phyloP scores from a whole-genome alignment of 1,140 invertebrate genomes.

The Pogonomyrmex barbatus region DNA sequence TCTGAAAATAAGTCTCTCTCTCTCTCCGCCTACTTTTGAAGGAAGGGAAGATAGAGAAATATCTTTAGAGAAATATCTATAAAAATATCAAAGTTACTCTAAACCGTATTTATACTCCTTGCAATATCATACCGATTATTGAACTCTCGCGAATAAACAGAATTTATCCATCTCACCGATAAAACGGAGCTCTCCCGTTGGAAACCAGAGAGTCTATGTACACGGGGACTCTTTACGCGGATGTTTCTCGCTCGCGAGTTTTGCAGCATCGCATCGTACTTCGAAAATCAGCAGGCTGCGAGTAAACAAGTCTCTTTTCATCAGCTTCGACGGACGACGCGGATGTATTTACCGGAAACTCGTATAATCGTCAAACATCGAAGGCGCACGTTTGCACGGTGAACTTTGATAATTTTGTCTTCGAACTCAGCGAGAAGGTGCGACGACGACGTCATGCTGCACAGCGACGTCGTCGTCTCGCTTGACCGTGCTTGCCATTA shows the following conservation, averaged over 20 bases:
- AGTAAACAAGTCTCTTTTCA: conserved; percentile 76
- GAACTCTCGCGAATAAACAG: conserved; percentile 37
- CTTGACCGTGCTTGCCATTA: conserved; percentile 37
- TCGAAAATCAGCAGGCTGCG: conserved; percentile 65
- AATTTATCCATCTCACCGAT: conserved; percentile 53
- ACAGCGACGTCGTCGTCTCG: conserved; percentile 2
- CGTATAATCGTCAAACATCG: conserved; percentile 68
- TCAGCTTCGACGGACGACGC: conserved; percentile 66
- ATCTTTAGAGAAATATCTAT: background rate
- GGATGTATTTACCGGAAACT: conserved; percentile 67
- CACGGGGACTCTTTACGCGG: conserved; percentile 19
- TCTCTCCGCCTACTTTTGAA: too few relatives aligned
- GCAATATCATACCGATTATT: conserved; percentile 49
- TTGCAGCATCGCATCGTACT: conserved; percentile 51
- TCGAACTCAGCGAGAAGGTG: conserved; percentile 1
- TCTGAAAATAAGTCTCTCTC: background rate
- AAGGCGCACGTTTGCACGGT: conserved; percentile 54
- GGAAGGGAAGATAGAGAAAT: background rate
- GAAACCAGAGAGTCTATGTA: conserved; percentile 50
- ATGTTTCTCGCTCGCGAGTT: conserved; percentile 41
- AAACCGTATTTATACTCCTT: conserved; percentile 10
- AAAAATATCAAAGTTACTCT: conserved; percentile 29
- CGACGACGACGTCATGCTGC: background rate
- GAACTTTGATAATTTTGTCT: conserved; percentile 75
- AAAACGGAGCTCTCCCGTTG: conserved; percentile 56